Conservation (phyloP, 2,113 vertebrate species). For the Nesoenas mayeri region DNA sequence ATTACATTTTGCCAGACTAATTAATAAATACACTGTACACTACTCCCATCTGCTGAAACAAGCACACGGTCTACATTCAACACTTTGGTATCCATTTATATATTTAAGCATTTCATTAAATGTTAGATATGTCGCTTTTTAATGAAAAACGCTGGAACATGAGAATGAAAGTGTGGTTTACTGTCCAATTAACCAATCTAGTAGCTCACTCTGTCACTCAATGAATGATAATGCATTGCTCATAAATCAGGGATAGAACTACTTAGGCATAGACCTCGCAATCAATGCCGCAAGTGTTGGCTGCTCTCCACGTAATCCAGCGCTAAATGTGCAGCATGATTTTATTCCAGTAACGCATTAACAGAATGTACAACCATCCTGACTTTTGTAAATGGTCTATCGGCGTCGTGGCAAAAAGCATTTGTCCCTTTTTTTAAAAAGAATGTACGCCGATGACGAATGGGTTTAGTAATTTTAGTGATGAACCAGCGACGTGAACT, state of each 20-base stretch:
- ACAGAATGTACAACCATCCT: constrained; percentile 60
- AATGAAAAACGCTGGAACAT: constrained; percentile 42
- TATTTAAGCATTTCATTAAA: constrained; percentile 57
- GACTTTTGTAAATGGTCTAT: constrained; percentile 64
- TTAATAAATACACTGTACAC: constrained; percentile 15
- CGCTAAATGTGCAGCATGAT: constrained; percentile 56
- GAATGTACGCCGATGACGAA: constrained; percentile 28
- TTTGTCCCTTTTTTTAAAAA: constrained; percentile 64
- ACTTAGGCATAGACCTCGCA: constrained; percentile 69
- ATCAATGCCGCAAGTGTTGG: constrained; percentile 67
- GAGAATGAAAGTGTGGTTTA: constrained; percentile 54
- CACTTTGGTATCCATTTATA: neutral
- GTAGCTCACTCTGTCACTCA: constrained; percentile 49
- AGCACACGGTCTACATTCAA: neutral
- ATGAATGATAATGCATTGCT: constrained; percentile 62
- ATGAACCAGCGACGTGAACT: constrained; percentile 38
- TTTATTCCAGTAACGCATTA: constrained; percentile 79
- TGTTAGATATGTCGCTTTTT: constrained; percentile 20
- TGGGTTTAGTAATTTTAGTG: constrained; percentile 23
- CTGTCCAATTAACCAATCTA: constrained; percentile 66
- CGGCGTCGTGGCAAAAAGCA: constrained; percentile 36
- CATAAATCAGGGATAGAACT: constrained; percentile 73
- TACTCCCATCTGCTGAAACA: neutral
- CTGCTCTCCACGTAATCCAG: constrained; percentile 60
- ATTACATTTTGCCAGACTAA: constrained; percentile 41